Base-by-base conservation (phyloP, 2,797 vertebrate genomes). In the Chelmon rostratus region DNA sequence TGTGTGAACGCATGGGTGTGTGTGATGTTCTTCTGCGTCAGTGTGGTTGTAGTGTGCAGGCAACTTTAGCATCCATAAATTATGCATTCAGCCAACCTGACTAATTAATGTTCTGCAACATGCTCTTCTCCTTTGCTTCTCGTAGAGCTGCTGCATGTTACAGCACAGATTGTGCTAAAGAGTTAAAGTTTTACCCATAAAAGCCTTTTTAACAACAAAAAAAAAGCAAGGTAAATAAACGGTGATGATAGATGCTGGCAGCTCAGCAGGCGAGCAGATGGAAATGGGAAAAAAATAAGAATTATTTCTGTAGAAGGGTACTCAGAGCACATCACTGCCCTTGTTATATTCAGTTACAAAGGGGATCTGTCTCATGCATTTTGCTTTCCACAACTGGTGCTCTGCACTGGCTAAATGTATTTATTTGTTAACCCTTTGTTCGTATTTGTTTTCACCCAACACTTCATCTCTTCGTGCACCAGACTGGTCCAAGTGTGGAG, bases 31-130 rank as follows among this genome's bases (percentile, higher is more conserved):
- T 2, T 25, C n/a, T 31, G 23, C 52, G 44, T 63, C 53, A 38
- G 62, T 61, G 68, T 49, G 46, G 68, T 63, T 42, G 52, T 33
- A 28, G 61, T 68, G 67, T 47, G 57, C 80, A 33, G 65, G 73
- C 66, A 66, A 66, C 49, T 66, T 78, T 64, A 59, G 56, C 56
- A 61, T 25, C 2, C 25, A 69, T 86, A n/a, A 74, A 81, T 88
- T 71, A 83, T 82, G 47, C 66, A 84, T 84, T 67, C 52, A 47
- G 50, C 61, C 68, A 28, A 76, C 61, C 59, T 77, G 38, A 70
- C 68, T 73, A 81, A 83, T 79, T 61, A 64, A 83, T 83, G 75
- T 61, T 61, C 18, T 46, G 63, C 53, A 80, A 78, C 61, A 37
- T 72, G 74, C 67, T 59, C 28, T 4, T 49, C 66, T 62, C 8